phyloP scores from a whole-genome alignment of 2,113 vertebrate species.

The Cettia cetti region DNA sequence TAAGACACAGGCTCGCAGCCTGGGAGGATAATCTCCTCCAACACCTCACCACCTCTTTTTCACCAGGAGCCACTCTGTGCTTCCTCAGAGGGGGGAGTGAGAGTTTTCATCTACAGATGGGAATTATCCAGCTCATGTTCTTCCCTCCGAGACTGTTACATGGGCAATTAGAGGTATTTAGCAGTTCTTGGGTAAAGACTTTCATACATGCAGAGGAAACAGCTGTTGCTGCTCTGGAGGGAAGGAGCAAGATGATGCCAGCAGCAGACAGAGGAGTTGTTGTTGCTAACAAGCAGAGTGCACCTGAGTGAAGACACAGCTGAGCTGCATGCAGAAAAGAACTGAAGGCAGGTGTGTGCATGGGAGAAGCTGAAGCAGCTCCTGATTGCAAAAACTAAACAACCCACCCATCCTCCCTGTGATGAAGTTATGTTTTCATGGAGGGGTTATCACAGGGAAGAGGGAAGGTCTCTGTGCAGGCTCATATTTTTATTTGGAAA shows the following conservation, averaged over 20 bases:
- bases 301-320: not conserved
- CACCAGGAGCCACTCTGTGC: not conserved
- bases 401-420: accelerated
- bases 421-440: not conserved
- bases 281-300: not conserved
- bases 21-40: not conserved
- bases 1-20: not conserved
- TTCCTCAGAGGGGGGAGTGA: not conserved
- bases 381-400: not conserved
- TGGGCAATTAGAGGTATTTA: not conserved
- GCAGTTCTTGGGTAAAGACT: not conserved
- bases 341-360: not conserved
- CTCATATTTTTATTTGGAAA: not conserved
- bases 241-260: not conserved
- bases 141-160: not conserved
- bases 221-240: not conserved
- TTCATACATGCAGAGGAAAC: not conserved
- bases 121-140: not conserved
- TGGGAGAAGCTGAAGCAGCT: not conserved
- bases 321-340: not conserved
- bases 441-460: not conserved
- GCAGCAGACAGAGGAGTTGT: not conserved
- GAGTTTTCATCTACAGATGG: not conserved
- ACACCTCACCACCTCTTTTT: not conserved
- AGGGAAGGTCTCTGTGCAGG: accelerated